phyloP scores from a whole-genome alignment of 2,113 vertebrate species.

The Helogale parvula region DNA sequence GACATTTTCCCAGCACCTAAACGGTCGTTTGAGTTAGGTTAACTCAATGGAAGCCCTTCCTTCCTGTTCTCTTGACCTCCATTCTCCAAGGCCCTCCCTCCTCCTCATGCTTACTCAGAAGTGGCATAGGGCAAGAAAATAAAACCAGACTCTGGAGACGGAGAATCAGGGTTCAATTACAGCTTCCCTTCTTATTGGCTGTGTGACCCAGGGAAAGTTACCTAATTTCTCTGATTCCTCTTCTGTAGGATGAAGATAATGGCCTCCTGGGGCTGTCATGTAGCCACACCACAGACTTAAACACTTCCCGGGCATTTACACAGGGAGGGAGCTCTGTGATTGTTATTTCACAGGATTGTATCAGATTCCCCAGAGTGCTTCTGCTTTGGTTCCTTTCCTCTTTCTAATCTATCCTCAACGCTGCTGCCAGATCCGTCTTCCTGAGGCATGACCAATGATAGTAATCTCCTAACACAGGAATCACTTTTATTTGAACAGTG shows the following conservation, averaged over 20 bases:
- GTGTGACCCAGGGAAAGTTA: neutral
- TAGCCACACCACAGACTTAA: rapidly evolving
- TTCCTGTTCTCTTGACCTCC: neutral
- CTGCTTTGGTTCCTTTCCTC: neutral
- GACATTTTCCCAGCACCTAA: neutral
- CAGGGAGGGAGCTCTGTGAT: rapidly evolving
- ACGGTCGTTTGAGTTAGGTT: too few relatives aligned
- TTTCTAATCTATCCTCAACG: neutral
- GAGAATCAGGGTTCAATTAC: neutral
- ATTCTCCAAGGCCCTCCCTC: neutral
- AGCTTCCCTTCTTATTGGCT: neutral
- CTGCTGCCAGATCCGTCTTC: neutral
- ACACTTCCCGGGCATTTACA: rapidly evolving
- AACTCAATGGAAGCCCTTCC: neutral
- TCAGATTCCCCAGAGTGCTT: neutral
- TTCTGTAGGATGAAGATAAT: neutral
- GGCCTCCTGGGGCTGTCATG: rapidly evolving
- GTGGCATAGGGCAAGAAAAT: neutral
- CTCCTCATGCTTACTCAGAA: neutral
- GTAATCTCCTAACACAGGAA: neutral
- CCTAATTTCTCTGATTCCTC: neutral
- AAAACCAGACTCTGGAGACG: neutral
- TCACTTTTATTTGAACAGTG: neutral
- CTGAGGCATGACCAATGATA: neutral
- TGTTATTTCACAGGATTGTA: neutral